Evolutionary conservation across 1,140 invertebrate genomes (phyloP), one percentile per base, ranked within the genome.

Genomic region (Drosophila mojavensis): DNA sequence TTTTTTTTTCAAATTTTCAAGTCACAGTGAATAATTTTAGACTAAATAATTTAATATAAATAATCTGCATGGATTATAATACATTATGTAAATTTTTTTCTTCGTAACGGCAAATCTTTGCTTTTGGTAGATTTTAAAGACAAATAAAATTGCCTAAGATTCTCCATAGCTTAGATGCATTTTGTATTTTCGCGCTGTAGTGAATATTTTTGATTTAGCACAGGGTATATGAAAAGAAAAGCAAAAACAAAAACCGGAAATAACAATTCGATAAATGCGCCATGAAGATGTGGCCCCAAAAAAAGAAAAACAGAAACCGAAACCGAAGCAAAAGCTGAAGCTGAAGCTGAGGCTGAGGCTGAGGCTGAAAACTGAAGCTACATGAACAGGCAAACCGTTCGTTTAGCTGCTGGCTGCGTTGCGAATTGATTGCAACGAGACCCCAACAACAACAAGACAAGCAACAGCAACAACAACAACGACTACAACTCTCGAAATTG

Each of bases 221-320:
- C 36, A 39, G 36, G 36, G 36, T 39, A 39, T 39, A 11, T 11
- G 36, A 13, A 47, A 47, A 47, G 43, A 30, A 48, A 24, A 26
- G 13, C 39, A 43, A 17, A 56, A 56, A 48, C 28, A 45, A 58
- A 76, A 78, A 89, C 83, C 88, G 88, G 88, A 91, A 91, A 91
- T 91, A 88, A 91, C 91, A 91, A 91, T 84, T 91, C 88, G 88
- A 91, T 91, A 86, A 83, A 86, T 86, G 74, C 51, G 77, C 73
- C 79, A 72, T 86, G 86, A 90, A 90, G 71, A 75, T 79, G 68
- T 54, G 48, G 55, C 67, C 68, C 39, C 30, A 17, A 54, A 54
- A 54, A 33, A 11, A 9, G 64, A 39, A 33, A 33, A 54, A 41
- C n/a, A 36, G 55, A 45, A 47, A 20, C 41, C 45, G 47, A 71